A percentile compares a stretch with the other conserved stretches of the same genome.
phyloP scores from a whole-genome alignment of 2,888 invertebrate genomes.

The Sphaerophoria rueppellii region DNA sequence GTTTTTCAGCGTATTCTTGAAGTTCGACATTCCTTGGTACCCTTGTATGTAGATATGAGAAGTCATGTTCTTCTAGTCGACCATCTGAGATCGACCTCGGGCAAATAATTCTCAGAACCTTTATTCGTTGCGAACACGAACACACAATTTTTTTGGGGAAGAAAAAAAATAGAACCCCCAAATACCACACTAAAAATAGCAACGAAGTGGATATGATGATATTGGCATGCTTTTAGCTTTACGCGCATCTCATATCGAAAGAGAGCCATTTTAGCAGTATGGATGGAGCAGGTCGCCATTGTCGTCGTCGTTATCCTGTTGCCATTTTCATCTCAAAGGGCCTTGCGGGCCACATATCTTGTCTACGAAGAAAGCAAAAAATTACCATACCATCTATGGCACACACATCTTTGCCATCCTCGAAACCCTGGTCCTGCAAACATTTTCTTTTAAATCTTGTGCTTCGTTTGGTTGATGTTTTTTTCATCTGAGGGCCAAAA shows the following conservation, averaged over 20 bases:
- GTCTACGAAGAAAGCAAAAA: neutral
- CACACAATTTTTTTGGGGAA: neutral
- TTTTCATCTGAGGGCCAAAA: conserved; percentile 32
- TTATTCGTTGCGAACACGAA: conserved; percentile 58
- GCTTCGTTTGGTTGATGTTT: conserved; percentile 43
- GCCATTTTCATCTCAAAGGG: conserved; percentile 26
- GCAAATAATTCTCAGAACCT: conserved; percentile 45
- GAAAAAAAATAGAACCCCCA: neutral
- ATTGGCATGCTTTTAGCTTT: conserved; percentile 67
- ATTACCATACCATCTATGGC: conserved; percentile 17
- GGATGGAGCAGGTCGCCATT: conserved; percentile 29
- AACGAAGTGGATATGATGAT: conserved; percentile 3
- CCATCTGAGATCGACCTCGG: conserved; percentile 15
- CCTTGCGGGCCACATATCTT: conserved; percentile 36
- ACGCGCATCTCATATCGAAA: conserved; percentile 57
- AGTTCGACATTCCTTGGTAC: conserved; percentile 20
- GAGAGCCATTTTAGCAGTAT: conserved; percentile 59
- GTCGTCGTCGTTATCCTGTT: conserved; percentile 23
- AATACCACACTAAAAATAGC: neutral
- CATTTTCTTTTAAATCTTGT: conserved; percentile 45
- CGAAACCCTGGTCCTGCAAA: neutral
- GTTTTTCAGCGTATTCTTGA: conserved; percentile 63
- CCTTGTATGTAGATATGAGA: neutral
- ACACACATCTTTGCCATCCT: conserved; percentile 10
- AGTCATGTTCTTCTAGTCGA: neutral